Conservation (phyloP, 2,797 vertebrate genomes). For the Squalus acanthias region DNA sequence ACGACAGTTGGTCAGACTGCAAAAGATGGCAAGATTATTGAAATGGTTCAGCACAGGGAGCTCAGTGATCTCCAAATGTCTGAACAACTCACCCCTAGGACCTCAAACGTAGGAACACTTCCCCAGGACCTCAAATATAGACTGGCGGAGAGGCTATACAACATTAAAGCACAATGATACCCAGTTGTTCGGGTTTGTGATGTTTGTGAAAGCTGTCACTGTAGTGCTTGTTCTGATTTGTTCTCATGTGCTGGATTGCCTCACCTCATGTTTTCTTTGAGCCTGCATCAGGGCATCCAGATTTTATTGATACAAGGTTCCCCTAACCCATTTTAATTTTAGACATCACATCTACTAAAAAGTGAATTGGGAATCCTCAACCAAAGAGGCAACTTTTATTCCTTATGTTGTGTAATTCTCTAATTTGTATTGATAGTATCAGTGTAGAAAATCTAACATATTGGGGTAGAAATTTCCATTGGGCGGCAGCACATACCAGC, state of each 20-base stretch:
- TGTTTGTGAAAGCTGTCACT: background rate
- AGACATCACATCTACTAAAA: background rate
- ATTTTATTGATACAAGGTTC: background rate
- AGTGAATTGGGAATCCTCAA: background rate
- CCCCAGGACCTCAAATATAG: background rate
- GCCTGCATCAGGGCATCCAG: too few species aligned
- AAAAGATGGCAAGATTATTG: slow-evolving; percentile 25
- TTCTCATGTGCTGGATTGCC: background rate
- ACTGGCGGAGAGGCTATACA: background rate
- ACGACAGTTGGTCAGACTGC: slow-evolving; percentile 56
- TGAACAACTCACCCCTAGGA: background rate
- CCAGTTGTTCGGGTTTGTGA: background rate
- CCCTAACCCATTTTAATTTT: background rate
- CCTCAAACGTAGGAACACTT: background rate
- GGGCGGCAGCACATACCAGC: background rate
- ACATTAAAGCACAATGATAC: background rate
- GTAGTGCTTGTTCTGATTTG: background rate
- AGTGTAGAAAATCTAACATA: background rate
- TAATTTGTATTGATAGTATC: background rate
- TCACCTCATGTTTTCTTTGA: background rate
- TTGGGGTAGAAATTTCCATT: background rate
- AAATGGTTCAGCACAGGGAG: background rate
- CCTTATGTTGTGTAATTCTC: background rate
- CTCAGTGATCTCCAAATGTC: background rate
- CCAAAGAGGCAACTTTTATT: background rate